These are phyloP conservation scores for Misgurnus anguillicaudatus DNA, from an alignment of 2,113 vertebrate genomes.

Conservation along the genomic window DNA sequence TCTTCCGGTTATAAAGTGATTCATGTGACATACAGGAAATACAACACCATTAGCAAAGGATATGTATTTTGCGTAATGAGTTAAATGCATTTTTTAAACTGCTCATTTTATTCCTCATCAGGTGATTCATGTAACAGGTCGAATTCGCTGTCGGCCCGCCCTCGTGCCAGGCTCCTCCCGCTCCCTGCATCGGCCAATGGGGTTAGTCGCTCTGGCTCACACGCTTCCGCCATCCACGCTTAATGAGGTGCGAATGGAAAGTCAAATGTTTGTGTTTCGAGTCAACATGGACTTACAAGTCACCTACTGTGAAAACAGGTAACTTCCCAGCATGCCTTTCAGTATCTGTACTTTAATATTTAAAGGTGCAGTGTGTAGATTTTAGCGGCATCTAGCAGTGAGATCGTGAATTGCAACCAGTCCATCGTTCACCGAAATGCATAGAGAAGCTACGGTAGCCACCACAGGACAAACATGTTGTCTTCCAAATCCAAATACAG, in stretches of 20 bases:
- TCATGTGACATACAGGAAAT: not conserved
- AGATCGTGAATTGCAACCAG: too few relatives aligned
- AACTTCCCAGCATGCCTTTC: not conserved
- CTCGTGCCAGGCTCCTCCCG: conserved; percentile 71
- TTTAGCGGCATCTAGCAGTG: too few relatives aligned
- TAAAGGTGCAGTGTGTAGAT: too few relatives aligned
- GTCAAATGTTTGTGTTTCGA: conserved; percentile 88
- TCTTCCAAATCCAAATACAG: too few relatives aligned
- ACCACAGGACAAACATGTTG: too few relatives aligned
- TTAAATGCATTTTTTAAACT: too few relatives aligned
- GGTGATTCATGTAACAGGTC: conserved; percentile 88
- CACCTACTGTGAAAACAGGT: conserved; percentile 92
- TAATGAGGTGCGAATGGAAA: conserved; percentile 88
- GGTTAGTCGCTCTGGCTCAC: conserved; percentile 86
- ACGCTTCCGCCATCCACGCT: conserved; percentile 85
- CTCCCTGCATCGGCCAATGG: conserved; percentile 76
- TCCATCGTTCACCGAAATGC: too few relatives aligned
- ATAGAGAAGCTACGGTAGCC: too few relatives aligned
- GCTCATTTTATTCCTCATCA: conserved; percentile 58
- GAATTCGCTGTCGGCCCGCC: conserved; percentile 77
- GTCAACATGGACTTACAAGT: conserved; percentile 90
- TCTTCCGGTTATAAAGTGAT: conserved; percentile 89
- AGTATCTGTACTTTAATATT: not conserved
- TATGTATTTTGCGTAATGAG: too few relatives aligned
- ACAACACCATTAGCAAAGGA: not conserved